Evolutionary conservation across 2,113 vertebrate species (phyloP).

Genomic region (Chaetodon trifascialis): DNA sequence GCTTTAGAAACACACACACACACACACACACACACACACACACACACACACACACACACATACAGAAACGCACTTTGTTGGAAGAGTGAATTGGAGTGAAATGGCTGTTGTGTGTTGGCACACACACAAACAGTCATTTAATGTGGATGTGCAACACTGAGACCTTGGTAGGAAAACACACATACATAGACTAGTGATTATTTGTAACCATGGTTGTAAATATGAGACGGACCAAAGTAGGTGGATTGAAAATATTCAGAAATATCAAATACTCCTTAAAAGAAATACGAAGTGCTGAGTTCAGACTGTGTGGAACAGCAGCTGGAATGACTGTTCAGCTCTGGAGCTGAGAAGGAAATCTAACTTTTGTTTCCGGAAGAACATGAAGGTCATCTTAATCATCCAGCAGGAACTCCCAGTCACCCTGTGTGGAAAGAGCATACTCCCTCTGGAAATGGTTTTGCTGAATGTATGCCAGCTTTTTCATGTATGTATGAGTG

Average conservation of each 20-base stretch:
- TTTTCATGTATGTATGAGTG: constrained; percentile 63
- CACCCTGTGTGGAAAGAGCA: background rate
- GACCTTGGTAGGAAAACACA: constrained; percentile 35
- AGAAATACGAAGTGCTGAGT: constrained; percentile 28
- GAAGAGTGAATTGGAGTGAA: background rate
- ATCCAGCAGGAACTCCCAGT: constrained; percentile 5
- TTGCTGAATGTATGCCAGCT: constrained; percentile 69
- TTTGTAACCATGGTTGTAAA: constrained; percentile 61
- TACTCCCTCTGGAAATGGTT: constrained; percentile 19
- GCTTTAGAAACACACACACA: constrained; percentile 58
- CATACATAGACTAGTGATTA: constrained; percentile 19
- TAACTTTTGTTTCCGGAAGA: constrained; percentile 5
- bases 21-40: constrained; percentile 30
- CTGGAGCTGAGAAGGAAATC: constrained; percentile 28
- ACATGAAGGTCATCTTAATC: constrained; percentile 6
- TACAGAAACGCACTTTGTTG: constrained; percentile 54
- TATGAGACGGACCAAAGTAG: constrained; percentile 65
- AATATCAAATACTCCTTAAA: constrained; percentile 28
- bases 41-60: background rate
- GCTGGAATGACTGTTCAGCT: constrained; percentile 56
- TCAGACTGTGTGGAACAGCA: constrained; percentile 45
- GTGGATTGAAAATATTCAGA: constrained; percentile 34
- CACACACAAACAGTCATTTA: constrained; percentile 20
- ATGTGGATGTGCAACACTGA: constrained; percentile 27
- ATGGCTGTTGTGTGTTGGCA: constrained; percentile 38